phyloP scores from a whole-genome alignment of 2,888 invertebrate species.

The Zaprionus bogoriensis region DNA sequence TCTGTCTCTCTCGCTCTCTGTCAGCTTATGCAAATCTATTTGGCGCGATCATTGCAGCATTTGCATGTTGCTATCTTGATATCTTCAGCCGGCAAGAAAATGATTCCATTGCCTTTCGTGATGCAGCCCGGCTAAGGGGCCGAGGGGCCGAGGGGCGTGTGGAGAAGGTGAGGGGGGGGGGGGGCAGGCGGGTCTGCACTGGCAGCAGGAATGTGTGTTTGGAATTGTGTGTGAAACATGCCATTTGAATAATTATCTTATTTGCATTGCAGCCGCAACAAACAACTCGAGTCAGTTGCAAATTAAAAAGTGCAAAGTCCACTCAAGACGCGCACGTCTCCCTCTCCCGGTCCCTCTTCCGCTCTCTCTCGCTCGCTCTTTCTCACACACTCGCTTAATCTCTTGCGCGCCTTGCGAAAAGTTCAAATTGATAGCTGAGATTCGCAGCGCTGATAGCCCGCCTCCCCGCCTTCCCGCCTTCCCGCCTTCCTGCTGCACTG shows the following conservation, averaged over 20 bases:
- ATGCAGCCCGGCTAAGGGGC: constrained; percentile 16
- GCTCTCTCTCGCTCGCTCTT: neutral
- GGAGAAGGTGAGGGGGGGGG: too few relatives aligned
- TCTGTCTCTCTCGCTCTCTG: constrained; percentile 7
- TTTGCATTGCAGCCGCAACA: constrained; percentile 69
- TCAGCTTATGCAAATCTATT: constrained; percentile 74
- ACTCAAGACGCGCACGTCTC: constrained; percentile 13
- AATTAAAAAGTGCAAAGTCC: constrained; percentile 78
- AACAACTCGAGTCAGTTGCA: constrained; percentile 57
- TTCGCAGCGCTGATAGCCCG: constrained; percentile 60
- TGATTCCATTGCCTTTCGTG: constrained; percentile 77
- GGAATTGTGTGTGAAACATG: constrained; percentile 82
- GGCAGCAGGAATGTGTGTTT: constrained; percentile 68
- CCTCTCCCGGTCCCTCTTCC: neutral
- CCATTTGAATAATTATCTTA: constrained; percentile 82
- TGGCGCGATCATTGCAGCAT: constrained; percentile 73
- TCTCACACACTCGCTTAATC: constrained; percentile 53
- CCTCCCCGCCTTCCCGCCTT: constrained; percentile 17
- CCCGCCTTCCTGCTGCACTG: too few relatives aligned
- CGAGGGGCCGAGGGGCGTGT: too few relatives aligned
- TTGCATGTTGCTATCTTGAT: constrained; percentile 76
- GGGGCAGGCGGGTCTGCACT: constrained; percentile 49
- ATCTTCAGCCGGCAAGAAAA: constrained; percentile 71
- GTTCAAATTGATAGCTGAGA: constrained; percentile 75
- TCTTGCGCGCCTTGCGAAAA: constrained; percentile 60